Percentiles rank a stretch among this genome's conserved stretches.
Evolutionary conservation across 2,113 vertebrate species (phyloP).

Genomic region (Festucalex cinctus): DNA sequence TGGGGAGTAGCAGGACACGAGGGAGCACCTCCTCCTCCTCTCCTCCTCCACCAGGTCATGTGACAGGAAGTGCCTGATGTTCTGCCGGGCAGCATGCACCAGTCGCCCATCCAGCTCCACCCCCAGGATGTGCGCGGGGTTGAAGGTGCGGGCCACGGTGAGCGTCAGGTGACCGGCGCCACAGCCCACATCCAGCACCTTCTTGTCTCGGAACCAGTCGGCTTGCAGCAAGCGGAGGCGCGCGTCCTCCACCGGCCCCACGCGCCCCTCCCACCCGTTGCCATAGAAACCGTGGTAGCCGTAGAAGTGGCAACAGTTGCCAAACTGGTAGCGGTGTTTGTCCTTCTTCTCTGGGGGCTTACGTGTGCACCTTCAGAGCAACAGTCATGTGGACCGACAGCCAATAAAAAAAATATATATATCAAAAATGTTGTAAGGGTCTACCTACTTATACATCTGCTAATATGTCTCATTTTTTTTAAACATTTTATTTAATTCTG

Average conservation of each 20-base stretch:
- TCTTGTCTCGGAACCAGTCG: slow-evolving; percentile 83
- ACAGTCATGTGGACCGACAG: not conserved
- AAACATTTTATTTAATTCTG: no score
- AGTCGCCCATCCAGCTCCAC: slow-evolving; percentile 80
- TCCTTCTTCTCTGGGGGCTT: slow-evolving; percentile 35
- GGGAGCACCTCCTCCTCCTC: not conserved
- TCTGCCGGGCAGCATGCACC: slow-evolving; percentile 80
- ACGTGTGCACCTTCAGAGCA: slow-evolving; percentile 38
- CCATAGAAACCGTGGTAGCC: slow-evolving; percentile 84
- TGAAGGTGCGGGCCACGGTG: slow-evolving; percentile 75
- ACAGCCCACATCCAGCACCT: slow-evolving; percentile 84
- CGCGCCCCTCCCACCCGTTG: slow-evolving; percentile 69
- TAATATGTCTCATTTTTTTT: no score
- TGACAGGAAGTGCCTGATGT: slow-evolving; percentile 85
- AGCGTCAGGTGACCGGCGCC: slow-evolving; percentile 84
- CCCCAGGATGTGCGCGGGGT: slow-evolving; percentile 80
- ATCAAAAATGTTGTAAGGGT: no score
- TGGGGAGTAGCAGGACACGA: not conserved
- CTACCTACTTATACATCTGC: no score
- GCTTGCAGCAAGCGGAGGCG: slow-evolving; percentile 74
- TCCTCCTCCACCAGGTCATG: slow-evolving; percentile 58
- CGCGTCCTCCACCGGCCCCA: slow-evolving; percentile 67
- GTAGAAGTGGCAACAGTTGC: slow-evolving; percentile 82
- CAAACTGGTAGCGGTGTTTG: slow-evolving; percentile 74
- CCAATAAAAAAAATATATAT: slow-evolving; percentile 9